Base-by-base conservation (phyloP, 2,113 vertebrate species). In the Rynchops niger region DNA sequence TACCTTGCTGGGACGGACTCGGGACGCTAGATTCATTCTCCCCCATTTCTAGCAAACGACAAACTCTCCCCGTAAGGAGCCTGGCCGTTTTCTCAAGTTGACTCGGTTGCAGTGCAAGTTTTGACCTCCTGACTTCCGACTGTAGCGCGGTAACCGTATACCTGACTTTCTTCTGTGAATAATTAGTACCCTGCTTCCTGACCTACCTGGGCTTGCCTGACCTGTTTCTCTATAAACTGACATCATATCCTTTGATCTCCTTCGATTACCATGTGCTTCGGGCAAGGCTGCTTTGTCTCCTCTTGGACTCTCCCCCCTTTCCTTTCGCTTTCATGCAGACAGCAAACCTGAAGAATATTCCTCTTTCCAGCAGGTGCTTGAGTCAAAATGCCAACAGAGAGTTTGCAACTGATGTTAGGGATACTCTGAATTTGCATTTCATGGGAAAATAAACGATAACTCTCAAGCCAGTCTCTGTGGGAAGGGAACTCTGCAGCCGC, bases 181-280 rank as follows among this genome's bases (percentile, higher is more conserved):
- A 98, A 98, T 98, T 98, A 98, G 97, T 50, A 97, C 65, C 92
- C 97, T 90, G 97, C 98, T 98, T 98, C 98, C 98, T 96, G 95
- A 97, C 97, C 98, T 98, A 98, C 98, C 98, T 98, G 97, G 95
- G 98, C 98, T 99, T 97, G 98, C 98, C 98, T 91, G 99, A 99
- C 99, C 99, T 99, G 99, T 99, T 99, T 98, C 98, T 97, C 98
- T 97, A 90, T 97, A 96, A 97, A 97, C 97, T 98, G 98, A 98
- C 98, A 98, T 98, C 98, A 98, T 94, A 98, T 96, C 95, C 98
- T 98, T 98, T 98, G 98, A 98, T 98, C 98, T 98, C 93, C 79
- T 82, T 92, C 66, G 86, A 96, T 97, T 95, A 97, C 88, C 91
- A 74, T 69, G 84, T 42, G 93, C 95, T 97, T 77, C 62, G 62